These are phyloP conservation scores for Chiroxiphia lanceolata DNA, from an alignment of 2,797 vertebrate genomes.

Conservation along the genomic window DNA sequence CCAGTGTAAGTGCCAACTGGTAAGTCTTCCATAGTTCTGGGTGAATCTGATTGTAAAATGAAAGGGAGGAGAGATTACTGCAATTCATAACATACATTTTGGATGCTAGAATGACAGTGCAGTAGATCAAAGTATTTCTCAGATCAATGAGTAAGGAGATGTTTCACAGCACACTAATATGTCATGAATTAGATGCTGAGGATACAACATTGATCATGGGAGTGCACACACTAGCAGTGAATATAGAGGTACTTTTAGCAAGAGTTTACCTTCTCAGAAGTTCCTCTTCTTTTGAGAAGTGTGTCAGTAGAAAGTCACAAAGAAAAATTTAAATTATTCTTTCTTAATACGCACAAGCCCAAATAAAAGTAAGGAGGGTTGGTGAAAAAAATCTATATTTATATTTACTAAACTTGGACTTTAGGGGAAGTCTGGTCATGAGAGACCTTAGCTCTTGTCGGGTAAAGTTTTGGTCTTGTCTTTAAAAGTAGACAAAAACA, in stretches of 20 bases:
- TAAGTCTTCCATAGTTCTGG: neutral
- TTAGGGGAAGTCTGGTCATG: neutral
- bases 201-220: neutral
- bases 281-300: neutral
- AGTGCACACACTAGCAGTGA: neutral
- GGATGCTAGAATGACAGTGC: neutral
- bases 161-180: neutral
- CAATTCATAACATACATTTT: neutral
- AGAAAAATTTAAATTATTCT: neutral
- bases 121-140: neutral
- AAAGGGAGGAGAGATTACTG: conserved; percentile 1
- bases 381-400: neutral
- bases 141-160: neutral
- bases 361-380: neutral
- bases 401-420: neutral
- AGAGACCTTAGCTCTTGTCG: neutral
- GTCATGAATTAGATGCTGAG: neutral
- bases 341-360: neutral
- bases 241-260: neutral
- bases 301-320: neutral
- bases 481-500: neutral
- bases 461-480: neutral
- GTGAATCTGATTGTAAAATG: neutral
- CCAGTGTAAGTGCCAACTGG: neutral
- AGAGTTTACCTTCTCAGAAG: neutral